Percentiles rank a stretch among this genome's conserved stretches.
Conservation (phyloP, 2,113 vertebrate species). For the Pipra filicauda region DNA sequence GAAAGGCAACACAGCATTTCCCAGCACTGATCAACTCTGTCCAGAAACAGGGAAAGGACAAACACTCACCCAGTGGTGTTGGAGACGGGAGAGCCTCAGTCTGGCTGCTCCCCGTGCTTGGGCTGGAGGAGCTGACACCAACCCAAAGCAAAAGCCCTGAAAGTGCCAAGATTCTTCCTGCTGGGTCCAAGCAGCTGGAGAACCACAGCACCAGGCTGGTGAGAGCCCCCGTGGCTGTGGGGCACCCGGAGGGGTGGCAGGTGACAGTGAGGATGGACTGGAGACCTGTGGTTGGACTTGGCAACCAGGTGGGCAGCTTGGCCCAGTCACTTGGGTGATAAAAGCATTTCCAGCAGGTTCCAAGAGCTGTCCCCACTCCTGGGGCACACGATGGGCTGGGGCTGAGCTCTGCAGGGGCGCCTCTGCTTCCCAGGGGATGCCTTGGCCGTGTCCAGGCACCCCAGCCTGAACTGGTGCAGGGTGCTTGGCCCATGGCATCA, state of each 20-base stretch:
- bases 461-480: background rate
- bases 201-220: background rate
- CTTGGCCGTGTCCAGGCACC: background rate
- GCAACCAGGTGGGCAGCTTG: background rate
- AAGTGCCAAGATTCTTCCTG: background rate
- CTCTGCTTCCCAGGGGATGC: background rate
- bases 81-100: background rate
- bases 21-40: background rate
- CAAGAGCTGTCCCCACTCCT: background rate
- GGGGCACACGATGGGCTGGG: fast-evolving
- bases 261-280: background rate
- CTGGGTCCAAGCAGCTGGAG: background rate
- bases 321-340: background rate
- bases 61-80: background rate
- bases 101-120: background rate
- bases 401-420: background rate
- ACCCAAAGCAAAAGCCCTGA: background rate
- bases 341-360: background rate
- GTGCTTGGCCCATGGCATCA: background rate
- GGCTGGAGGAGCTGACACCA: background rate
- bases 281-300: background rate
- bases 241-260: background rate
- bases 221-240: background rate
- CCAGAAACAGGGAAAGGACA: background rate
- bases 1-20: fast-evolving